Evolutionary conservation across 1,140 invertebrate genomes (phyloP).

Genomic region (Drosophila orena): DNA sequence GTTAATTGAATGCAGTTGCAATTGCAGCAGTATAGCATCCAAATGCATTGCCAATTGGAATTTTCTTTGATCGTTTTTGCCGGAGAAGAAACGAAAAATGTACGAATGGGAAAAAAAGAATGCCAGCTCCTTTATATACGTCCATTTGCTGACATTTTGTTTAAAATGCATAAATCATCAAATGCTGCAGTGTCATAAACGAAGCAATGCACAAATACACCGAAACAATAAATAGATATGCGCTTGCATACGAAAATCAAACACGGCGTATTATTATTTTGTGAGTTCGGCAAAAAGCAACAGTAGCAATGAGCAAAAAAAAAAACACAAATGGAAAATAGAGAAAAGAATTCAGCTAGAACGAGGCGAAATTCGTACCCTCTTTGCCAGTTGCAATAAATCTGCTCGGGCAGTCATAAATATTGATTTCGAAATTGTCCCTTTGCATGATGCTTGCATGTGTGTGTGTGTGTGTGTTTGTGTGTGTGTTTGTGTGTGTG

Average conservation of each 20-base stretch:
- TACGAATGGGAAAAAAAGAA: slow-evolving; percentile 3
- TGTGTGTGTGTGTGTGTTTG: slow-evolving; percentile 13
- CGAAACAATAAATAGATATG: slow-evolving; percentile 49
- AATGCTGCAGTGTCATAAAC: slow-evolving; percentile 76
- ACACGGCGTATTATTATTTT: slow-evolving; percentile 79
- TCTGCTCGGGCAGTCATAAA: slow-evolving; percentile 79
- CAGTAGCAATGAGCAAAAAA: slow-evolving; percentile 25
- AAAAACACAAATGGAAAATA: not conserved
- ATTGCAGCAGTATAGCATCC: not conserved
- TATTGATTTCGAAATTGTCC: slow-evolving; percentile 81
- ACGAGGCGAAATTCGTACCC: slow-evolving; percentile 46
- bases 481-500: slow-evolving; percentile 8
- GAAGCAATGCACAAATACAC: slow-evolving; percentile 57
- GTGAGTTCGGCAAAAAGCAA: slow-evolving; percentile 72
- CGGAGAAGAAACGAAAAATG: slow-evolving; percentile 13
- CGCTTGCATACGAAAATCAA: slow-evolving; percentile 55
- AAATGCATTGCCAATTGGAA: slow-evolving; percentile 19
- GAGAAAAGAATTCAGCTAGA: slow-evolving; percentile 30
- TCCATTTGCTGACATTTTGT: slow-evolving; percentile 75
- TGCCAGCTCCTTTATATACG: slow-evolving; percentile 15
- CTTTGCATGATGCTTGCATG: slow-evolving; percentile 35
- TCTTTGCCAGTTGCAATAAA: slow-evolving; percentile 68
- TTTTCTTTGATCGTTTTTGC: slow-evolving; percentile 37
- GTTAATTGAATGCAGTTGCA: slow-evolving; percentile 45
- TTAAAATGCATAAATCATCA: slow-evolving; percentile 80